Evolutionary conservation across 2,888 invertebrate genomes (phyloP).

Genomic region (Philereme vetulata): DNA sequence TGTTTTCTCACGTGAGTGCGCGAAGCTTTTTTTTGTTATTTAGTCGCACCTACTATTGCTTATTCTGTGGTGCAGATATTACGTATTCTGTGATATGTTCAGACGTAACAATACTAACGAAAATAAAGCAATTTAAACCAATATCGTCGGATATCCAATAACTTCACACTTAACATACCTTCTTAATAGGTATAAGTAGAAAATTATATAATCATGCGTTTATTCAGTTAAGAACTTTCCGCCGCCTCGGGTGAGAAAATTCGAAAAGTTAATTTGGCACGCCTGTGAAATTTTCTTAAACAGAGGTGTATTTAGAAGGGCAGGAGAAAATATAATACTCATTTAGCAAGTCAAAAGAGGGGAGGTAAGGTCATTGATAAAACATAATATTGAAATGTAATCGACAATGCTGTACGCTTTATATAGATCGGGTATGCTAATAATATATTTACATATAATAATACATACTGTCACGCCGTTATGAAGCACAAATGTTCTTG

Average conservation of each 20-base stretch:
- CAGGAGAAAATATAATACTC: conserved; percentile 1
- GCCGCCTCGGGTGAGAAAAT: conserved; percentile 30
- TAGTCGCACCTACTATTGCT: too few species aligned
- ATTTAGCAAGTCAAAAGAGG: background rate
- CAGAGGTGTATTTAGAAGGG: conserved; percentile 24
- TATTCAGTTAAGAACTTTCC: conserved; percentile 36
- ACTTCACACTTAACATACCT: conserved; percentile 13
- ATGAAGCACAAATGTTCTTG: too few species aligned
- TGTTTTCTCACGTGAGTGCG: too few species aligned
- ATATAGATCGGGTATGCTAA: too few species aligned
- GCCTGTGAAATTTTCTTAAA: conserved; percentile 35
- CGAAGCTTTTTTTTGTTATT: too few species aligned
- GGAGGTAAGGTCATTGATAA: background rate
- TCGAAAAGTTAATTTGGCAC: conserved; percentile 41
- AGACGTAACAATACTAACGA: background rate
- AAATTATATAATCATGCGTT: conserved; percentile 40
- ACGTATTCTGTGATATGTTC: too few species aligned
- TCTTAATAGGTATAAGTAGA: conserved; percentile 15
- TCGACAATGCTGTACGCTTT: background rate
- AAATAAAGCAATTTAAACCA: conserved; percentile 27
- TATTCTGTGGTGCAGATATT: too few species aligned
- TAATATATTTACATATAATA: too few species aligned
- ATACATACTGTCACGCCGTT: too few species aligned
- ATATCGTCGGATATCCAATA: conserved; percentile 24
- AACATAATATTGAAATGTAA: background rate